A percentile compares a stretch with the other conserved stretches of the same genome.
Conservation (phyloP, 2,113 vertebrate genomes). For the Poecilia latipinna region DNA sequence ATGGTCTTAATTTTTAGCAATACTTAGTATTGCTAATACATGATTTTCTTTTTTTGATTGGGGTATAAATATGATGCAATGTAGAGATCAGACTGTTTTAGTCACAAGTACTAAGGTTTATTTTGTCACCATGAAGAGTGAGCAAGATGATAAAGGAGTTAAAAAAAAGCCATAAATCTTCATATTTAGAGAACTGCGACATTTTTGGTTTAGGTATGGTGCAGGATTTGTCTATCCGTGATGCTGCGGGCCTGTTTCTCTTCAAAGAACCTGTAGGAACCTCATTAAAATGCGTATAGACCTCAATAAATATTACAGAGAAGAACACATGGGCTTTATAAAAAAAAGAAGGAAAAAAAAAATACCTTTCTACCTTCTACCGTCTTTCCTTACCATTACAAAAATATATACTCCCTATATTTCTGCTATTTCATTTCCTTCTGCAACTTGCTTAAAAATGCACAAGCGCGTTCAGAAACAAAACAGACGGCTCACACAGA, state of each 20-base stretch:
- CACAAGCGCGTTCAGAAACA: slow-evolving; percentile 25
- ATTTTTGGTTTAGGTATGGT: background rate
- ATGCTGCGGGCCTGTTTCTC: background rate
- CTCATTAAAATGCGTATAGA: too few relatives aligned
- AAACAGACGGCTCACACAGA: slow-evolving; percentile 23
- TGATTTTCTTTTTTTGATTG: background rate
- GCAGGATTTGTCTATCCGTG: background rate
- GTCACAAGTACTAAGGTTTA: background rate
- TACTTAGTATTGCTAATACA: too few relatives aligned
- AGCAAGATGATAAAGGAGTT: background rate
- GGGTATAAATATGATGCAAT: background rate
- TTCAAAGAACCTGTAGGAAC: too few relatives aligned
- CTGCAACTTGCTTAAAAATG: slow-evolving; percentile 9
- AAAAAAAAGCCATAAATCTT: background rate
- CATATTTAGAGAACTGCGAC: too few relatives aligned
- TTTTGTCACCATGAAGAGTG: too few relatives aligned
- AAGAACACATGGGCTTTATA: background rate
- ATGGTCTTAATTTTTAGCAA: background rate
- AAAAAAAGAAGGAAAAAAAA: background rate
- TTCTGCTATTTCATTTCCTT: slow-evolving; percentile 14
- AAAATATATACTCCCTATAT: slow-evolving; percentile 1
- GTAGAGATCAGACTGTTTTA: background rate
- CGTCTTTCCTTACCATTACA: background rate
- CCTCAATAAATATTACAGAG: too few relatives aligned
- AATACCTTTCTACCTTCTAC: background rate